Percentiles rank a stretch among this genome's conserved stretches.
phyloP scores from a whole-genome alignment of 1,140 invertebrate species.

The Drosophila mojavensis region DNA sequence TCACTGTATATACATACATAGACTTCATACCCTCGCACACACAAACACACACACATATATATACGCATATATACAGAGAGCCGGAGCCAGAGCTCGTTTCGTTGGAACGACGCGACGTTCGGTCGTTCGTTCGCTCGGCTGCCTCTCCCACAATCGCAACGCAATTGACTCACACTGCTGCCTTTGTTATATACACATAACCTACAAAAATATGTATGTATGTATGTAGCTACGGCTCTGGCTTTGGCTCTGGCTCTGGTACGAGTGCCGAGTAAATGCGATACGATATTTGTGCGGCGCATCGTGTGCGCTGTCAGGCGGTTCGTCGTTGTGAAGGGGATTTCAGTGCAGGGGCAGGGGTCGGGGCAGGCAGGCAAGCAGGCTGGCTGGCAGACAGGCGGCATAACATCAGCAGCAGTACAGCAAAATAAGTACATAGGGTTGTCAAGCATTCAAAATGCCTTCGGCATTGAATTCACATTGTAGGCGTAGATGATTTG shows the following conservation, averaged over 20 bases:
- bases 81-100: slow-evolving; percentile 61
- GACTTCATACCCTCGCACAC: slow-evolving; percentile 45
- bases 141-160: slow-evolving; percentile 74
- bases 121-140: slow-evolving; percentile 53
- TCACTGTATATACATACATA: slow-evolving; percentile 62
- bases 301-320: slow-evolving; percentile 77
- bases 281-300: slow-evolving; percentile 77
- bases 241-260: slow-evolving; percentile 50
- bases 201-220: slow-evolving; percentile 82
- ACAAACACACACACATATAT: slow-evolving; percentile 25
- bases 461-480: slow-evolving; percentile 57
- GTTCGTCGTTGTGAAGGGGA: slow-evolving; percentile 45
- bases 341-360: slow-evolving; percentile 25
- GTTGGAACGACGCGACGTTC: slow-evolving; percentile 25
- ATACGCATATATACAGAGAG: slow-evolving; percentile 32
- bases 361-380: slow-evolving; percentile 36
- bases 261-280: slow-evolving; percentile 61
- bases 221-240: slow-evolving; percentile 44
- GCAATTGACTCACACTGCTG: slow-evolving; percentile 71
- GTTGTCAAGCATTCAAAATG: slow-evolving; percentile 49
- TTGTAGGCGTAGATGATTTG: slow-evolving; percentile 5
- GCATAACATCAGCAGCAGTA: slow-evolving; percentile 77
- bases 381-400: slow-evolving; percentile 72
- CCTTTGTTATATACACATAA: slow-evolving; percentile 83
- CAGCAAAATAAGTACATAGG: slow-evolving; percentile 60